Evolutionary conservation across 2,888 invertebrate species (phyloP).

Genomic region (Gandaritis pyraliata): DNA sequence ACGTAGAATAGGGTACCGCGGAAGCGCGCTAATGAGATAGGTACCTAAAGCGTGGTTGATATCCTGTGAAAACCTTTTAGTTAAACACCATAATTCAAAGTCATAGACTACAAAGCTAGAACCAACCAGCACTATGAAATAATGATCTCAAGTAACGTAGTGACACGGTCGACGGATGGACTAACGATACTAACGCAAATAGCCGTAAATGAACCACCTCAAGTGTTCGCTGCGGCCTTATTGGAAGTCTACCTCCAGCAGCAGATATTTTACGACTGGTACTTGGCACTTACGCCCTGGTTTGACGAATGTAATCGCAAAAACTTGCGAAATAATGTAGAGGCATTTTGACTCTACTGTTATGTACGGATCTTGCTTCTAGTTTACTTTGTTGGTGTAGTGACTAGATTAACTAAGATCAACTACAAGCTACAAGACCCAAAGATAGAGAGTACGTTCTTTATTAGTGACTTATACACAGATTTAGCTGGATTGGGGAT

Average conservation of each 20-base stretch:
- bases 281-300: background rate
- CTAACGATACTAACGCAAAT: no score
- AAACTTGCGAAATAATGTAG: background rate
- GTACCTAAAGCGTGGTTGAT: conserved; percentile 44
- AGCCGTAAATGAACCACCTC: background rate
- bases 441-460: conserved; percentile 9
- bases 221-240: background rate
- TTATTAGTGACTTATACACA: background rate
- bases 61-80: conserved; percentile 37
- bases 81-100: background rate
- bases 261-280: background rate
- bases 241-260: background rate
- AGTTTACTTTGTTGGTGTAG: no score
- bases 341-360: background rate
- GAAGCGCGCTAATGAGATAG: conserved; percentile 45
- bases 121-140: background rate
- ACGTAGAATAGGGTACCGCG: conserved; percentile 43
- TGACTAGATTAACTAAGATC: background rate
- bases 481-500: conserved; percentile 11
- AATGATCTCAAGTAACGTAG: background rate
- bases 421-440: conserved; percentile 9
- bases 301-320: background rate
- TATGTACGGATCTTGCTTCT: background rate
- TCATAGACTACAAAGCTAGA: no score
- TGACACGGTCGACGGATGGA: background rate